Conservation (phyloP, 2,113 vertebrate genomes). For the Camelus bactrianus region DNA sequence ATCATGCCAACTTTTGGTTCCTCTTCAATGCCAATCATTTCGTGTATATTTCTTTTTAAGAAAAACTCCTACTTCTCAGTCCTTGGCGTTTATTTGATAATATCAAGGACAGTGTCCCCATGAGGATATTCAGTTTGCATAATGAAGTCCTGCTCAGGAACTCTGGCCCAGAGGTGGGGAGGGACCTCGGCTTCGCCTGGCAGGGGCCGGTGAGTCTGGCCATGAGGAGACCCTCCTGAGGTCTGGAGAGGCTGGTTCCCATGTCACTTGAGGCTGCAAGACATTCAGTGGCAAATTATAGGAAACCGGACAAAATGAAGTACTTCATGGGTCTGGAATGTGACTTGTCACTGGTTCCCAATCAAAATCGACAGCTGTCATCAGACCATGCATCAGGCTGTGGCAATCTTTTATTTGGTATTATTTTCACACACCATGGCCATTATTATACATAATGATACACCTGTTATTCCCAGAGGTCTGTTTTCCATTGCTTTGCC, state of each 20-base stretch:
- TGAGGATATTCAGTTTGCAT: background rate
- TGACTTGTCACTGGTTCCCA: background rate
- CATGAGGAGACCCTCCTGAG: background rate
- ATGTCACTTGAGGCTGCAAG: background rate
- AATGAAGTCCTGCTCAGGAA: background rate
- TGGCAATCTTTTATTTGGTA: background rate
- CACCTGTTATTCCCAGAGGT: background rate
- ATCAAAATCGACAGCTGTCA: background rate
- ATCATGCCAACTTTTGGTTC: background rate
- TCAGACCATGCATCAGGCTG: background rate
- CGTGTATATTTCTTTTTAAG: background rate
- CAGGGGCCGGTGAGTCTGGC: background rate
- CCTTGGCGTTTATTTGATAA: background rate
- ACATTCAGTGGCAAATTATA: background rate
- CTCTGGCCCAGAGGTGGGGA: background rate
- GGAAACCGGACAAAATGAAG: background rate
- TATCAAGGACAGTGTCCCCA: background rate
- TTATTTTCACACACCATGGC: background rate
- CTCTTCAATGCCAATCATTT: background rate
- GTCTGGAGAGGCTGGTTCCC: background rate
- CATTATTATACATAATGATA: background rate
- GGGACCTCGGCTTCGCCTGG: background rate
- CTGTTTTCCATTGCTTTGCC: background rate
- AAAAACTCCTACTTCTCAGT: background rate
- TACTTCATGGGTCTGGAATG: too few species aligned